Evolutionary conservation across 37 sponge, comb jelly and placozoan genomes (phyloP).

Genomic region (Spongilla lacustris): DNA sequence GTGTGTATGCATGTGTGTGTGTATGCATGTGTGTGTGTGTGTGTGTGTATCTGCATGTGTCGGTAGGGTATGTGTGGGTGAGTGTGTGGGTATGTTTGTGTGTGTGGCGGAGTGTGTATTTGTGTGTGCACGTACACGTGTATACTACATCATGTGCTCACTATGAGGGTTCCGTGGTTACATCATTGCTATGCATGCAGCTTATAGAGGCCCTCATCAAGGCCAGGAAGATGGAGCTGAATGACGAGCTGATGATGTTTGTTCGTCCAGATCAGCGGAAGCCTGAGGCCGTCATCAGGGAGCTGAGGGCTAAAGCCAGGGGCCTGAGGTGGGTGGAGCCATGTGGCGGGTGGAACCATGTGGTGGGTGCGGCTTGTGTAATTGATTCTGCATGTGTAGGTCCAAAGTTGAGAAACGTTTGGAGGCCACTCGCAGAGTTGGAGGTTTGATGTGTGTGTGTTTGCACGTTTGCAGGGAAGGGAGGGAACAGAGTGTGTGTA

Average conservation of each 20-base stretch:
- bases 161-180: too few species aligned
- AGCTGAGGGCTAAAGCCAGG: constrained; percentile 65
- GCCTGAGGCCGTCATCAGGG: constrained; percentile 66
- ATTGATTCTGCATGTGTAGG: background rate
- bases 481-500: too few species aligned
- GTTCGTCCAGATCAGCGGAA: constrained; percentile 47
- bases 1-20: too few species aligned
- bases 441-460: constrained; percentile 21
- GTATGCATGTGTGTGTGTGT: too few species aligned
- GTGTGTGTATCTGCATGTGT: too few species aligned
- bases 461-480: background rate
- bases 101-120: too few species aligned
- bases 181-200: too few species aligned
- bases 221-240: constrained; percentile 43
- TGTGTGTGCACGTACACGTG: too few species aligned
- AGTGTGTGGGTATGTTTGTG: too few species aligned
- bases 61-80: background rate
- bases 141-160: too few species aligned
- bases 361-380: background rate
- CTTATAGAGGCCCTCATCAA: constrained; percentile 57
- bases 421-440: constrained; percentile 49
- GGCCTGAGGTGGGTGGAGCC: constrained; percentile 25
- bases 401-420: constrained; percentile 61
- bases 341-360: background rate
- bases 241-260: constrained; percentile 35